Evolutionary conservation across 2,797 vertebrate genomes (phyloP).

Genomic region (Antennarius maculatus): DNA sequence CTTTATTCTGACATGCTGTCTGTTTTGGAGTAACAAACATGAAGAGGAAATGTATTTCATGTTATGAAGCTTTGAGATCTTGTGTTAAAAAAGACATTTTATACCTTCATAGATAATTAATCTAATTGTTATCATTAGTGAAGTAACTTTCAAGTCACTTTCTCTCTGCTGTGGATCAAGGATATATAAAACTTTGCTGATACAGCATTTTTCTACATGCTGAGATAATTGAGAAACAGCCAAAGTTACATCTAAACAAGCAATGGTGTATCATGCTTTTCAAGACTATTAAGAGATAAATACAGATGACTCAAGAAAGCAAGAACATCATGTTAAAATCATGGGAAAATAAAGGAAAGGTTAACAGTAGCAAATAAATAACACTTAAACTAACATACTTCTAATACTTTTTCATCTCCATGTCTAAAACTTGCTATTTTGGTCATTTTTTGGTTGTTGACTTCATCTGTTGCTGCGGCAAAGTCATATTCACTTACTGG

Average conservation of each 20-base stretch:
- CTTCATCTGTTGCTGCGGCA: too few species aligned
- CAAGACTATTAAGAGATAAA: slow-evolving; percentile 23
- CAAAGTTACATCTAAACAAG: slow-evolving; percentile 24
- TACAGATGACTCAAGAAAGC: slow-evolving; percentile 12
- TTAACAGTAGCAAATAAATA: slow-evolving; percentile 26
- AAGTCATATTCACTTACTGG: too few species aligned
- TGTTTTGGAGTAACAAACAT: not conserved
- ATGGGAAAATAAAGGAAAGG: not conserved
- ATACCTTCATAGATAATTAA: not conserved
- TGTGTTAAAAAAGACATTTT: not conserved
- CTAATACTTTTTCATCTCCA: not conserved
- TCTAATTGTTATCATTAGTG: slow-evolving; percentile 1
- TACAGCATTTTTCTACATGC: slow-evolving; percentile 34
- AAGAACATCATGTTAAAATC: not conserved
- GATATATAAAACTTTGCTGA: slow-evolving; percentile 20
- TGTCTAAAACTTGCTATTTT: not conserved
- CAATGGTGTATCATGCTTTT: slow-evolving; percentile 1
- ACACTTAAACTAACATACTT: slow-evolving; percentile 1
- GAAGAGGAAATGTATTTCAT: slow-evolving; percentile 7
- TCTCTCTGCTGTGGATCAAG: slow-evolving; percentile 2
- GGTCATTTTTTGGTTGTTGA: too few species aligned
- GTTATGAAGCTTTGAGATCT: not conserved
- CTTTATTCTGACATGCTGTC: slow-evolving; percentile 1
- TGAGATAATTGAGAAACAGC: slow-evolving; percentile 35
- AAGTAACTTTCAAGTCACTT: not conserved